Evolutionary conservation across 1,140 invertebrate genomes (phyloP).

Genomic region (Zaprionus tsacasi): DNA sequence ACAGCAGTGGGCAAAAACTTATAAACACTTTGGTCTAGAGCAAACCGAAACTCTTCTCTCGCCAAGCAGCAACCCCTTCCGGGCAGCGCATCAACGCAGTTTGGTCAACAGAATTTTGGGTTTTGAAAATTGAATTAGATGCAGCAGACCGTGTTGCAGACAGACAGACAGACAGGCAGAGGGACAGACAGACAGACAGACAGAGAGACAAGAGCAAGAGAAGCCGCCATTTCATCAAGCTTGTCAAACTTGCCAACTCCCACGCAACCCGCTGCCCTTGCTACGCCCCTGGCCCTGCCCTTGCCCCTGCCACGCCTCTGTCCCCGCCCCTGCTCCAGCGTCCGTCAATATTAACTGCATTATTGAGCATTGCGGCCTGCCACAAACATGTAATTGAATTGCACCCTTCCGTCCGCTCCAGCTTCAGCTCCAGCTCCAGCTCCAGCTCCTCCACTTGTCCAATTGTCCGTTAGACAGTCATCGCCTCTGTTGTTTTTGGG

Average conservation of each 20-base stretch:
- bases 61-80: conserved; percentile 21
- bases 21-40: conserved; percentile 67
- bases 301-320: not conserved
- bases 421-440: conserved; percentile 12
- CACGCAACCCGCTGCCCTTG: conserved; percentile 11
- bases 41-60: conserved; percentile 1
- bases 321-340: conserved; percentile 3
- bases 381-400: conserved; percentile 83
- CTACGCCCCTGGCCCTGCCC: conserved; percentile 2
- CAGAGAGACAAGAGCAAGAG: conserved; percentile 17
- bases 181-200: conserved; percentile 36
- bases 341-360: conserved; percentile 81
- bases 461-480: conserved; percentile 57
- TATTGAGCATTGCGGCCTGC: conserved; percentile 81
- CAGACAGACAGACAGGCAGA: conserved; percentile 28
- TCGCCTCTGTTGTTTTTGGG: conserved; percentile 58
- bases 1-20: conserved; percentile 68
- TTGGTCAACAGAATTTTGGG: conserved; percentile 81
- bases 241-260: conserved; percentile 45
- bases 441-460: conserved; percentile 18
- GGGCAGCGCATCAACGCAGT: conserved; percentile 71
- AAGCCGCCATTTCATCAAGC: conserved; percentile 47
- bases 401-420: conserved; percentile 63
- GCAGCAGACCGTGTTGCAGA: conserved; percentile 74
- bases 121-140: conserved; percentile 83